These are phyloP conservation scores for Oenanthe melanoleuca DNA, from an alignment of 2,113 vertebrate genomes.

Conservation along the genomic window DNA sequence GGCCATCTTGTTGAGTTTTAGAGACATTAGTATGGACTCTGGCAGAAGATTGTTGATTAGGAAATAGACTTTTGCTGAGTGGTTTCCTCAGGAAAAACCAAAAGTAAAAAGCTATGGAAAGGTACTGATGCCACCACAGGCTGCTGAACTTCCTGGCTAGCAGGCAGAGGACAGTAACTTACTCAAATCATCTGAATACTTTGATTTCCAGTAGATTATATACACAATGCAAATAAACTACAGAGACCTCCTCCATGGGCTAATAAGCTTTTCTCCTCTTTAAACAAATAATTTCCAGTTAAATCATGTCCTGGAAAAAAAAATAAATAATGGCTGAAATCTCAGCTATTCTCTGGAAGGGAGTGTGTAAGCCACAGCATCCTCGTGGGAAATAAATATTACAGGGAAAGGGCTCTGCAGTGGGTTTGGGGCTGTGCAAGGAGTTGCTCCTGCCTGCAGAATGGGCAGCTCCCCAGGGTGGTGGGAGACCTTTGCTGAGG, in stretches of 20 bases:
- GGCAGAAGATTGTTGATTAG: not conserved
- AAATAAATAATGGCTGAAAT: not conserved
- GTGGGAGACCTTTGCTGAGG: not conserved
- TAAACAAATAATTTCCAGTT: not conserved
- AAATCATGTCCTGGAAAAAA: not conserved
- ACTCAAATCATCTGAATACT: not conserved
- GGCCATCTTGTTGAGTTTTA: rapidly evolving
- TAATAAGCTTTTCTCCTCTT: not conserved
- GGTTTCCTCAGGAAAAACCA: not conserved
- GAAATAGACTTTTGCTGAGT: not conserved
- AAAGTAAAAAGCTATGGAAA: not conserved
- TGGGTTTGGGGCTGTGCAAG: not conserved
- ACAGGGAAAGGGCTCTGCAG: not conserved
- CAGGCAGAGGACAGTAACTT: not conserved
- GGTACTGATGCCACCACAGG: not conserved
- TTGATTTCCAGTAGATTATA: not conserved
- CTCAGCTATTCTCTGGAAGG: not conserved
- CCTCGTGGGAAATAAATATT: not conserved
- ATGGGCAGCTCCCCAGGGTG: not conserved
- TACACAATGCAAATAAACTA: not conserved
- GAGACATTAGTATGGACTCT: not conserved
- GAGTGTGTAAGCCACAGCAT: not conserved
- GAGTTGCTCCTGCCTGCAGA: not conserved
- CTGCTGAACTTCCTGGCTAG: not conserved
- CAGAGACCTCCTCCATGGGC: rapidly evolving